Evolutionary conservation across 2,888 invertebrate genomes (phyloP), one percentile per base, ranked within the genome.

Genomic region (Gasteruption jaculator): DNA sequence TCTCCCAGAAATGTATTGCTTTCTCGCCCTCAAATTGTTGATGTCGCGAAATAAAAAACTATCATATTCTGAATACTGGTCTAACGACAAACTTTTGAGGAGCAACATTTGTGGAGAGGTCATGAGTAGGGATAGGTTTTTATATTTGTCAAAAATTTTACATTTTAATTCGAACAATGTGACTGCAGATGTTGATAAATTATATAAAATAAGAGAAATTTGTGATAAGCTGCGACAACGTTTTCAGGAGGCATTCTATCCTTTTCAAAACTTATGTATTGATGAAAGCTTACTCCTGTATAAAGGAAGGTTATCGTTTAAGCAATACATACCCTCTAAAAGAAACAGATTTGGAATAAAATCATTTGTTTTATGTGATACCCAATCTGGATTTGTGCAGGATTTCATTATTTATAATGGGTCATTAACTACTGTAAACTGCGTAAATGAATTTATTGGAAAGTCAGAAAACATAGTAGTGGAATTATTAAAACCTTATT

Each of bases 321-420:
- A 33, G 19, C 33, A 33, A 19, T 39, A 39, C 19, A 39, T 39
- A n/a, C 39, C 39, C 5, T 39, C 31, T n/a, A 32, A 31, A 8
- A 39, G 39, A 31, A 39, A 11, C 11, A 39, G 39, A 41, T 41
- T 41, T 26, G 41, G 41, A 25, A 41, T 41, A n/a, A 41, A 41
- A 41, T 25, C 11, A 11, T 41, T 34, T 18, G 10, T 41, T 8
- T 16, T 35, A 8, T 24, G 33, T 14, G 34, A 41, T 24, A 15
- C n/a, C 25, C 20, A 41, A 15, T 15, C 41, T 26, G 26, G 34
- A n/a, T 34, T 35, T 34, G 34, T 41, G 25, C 18, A 25, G 15
- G 41, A 41, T 35, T 34, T 41, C 10, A 41, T 41, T 26, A 26
- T 41, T 41, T 41, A 41, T 14, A 37, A 31, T 19, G 36, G 36